phyloP scores from a whole-genome alignment of 2,888 invertebrate genomes.

The Tenodera sinensis region DNA sequence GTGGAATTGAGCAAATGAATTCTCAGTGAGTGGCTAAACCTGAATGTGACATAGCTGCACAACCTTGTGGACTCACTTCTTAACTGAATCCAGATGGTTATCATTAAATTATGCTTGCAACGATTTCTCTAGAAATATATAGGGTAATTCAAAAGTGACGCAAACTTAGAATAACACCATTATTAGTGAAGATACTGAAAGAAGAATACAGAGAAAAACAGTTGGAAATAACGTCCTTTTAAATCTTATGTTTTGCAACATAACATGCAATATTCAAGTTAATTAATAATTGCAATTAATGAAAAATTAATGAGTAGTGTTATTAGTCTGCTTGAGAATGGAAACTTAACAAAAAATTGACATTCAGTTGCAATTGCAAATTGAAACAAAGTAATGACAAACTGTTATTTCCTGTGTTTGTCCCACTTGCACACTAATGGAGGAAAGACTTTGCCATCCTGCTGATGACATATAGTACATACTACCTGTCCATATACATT shows the following conservation, averaged over 20 bases:
- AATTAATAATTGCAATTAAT: background rate
- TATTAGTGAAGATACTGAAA: background rate
- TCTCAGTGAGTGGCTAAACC: too few relatives aligned
- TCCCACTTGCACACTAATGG: background rate
- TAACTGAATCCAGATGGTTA: too few relatives aligned
- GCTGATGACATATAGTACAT: background rate
- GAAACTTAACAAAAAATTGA: background rate
- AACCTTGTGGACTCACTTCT: too few relatives aligned
- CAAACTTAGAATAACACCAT: background rate
- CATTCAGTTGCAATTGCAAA: background rate
- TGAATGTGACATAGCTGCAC: too few relatives aligned
- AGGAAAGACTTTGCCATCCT: background rate
- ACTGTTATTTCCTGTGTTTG: background rate
- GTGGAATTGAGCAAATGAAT: too few relatives aligned
- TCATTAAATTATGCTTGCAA: too few relatives aligned
- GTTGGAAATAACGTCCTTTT: background rate
- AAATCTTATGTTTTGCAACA: background rate
- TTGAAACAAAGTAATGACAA: background rate
- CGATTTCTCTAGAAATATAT: too few relatives aligned
- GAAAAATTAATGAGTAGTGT: background rate
- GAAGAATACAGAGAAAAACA: too few relatives aligned
- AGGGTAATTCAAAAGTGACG: background rate
- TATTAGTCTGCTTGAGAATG: background rate
- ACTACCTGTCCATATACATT: too few relatives aligned
- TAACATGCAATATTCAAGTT: background rate